A percentile compares a stretch with the other conserved stretches of the same genome.
Conservation (phyloP, 2,797 vertebrate species). For the Stomatorhinus walkeri region DNA sequence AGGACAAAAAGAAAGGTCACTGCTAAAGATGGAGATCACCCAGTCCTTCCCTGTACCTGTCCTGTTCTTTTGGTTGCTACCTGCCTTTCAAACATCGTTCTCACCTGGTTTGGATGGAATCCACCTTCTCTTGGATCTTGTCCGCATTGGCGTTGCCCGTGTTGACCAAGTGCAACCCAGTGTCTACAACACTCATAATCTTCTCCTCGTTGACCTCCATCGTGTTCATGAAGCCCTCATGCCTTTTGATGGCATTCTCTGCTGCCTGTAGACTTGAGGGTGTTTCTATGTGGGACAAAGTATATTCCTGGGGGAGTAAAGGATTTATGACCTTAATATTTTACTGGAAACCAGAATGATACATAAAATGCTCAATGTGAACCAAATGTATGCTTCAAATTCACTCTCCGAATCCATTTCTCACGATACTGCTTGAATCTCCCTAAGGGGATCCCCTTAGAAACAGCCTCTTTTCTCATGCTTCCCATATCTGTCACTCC, state of each 20-base stretch:
- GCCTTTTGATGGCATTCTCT: constrained; percentile 81
- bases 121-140: constrained; percentile 85
- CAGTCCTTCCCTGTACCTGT: neutral
- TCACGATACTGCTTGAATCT: neutral
- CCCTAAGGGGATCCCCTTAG: neutral
- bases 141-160: constrained; percentile 72
- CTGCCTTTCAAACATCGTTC: neutral
- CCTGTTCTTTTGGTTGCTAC: neutral
- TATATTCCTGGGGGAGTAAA: constrained; percentile 68
- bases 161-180: constrained; percentile 73
- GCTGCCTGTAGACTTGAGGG: constrained; percentile 78
- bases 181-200: constrained; percentile 74
- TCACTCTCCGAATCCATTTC: neutral
- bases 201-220: constrained; percentile 88
- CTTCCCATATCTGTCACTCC: neutral
- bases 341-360: neutral
- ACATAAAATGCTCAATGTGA: neutral
- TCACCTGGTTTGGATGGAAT: constrained; percentile 85
- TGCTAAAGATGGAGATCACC: neutral
- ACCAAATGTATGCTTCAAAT: neutral
- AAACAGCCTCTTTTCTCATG: neutral
- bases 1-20: neutral
- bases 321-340: neutral
- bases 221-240: constrained; percentile 86
- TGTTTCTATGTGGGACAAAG: constrained; percentile 88